Conservation (phyloP, 2,888 invertebrate genomes). For the Dryococelus australis region DNA sequence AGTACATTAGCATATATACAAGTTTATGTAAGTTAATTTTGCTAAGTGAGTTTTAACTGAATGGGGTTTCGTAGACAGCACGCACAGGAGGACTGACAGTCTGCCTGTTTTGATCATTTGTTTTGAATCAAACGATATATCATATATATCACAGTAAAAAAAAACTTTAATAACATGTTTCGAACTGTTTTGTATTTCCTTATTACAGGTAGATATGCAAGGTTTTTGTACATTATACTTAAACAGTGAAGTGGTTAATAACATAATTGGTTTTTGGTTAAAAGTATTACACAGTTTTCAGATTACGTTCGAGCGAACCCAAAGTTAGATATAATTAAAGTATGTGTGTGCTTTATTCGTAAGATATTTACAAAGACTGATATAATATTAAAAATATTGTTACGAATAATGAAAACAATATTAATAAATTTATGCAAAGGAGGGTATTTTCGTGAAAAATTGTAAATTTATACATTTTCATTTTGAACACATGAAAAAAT, state of each 20-base stretch:
- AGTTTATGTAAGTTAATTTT: background rate
- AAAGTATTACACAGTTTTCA: background rate
- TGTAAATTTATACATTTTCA: slow-evolving; percentile 10
- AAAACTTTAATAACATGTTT: background rate
- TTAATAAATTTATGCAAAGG: background rate
- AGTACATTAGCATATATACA: background rate
- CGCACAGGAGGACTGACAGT: background rate
- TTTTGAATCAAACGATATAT: background rate
- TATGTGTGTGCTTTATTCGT: slow-evolving; percentile 9
- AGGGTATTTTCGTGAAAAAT: background rate
- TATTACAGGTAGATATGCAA: background rate
- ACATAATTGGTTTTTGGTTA: too few relatives aligned
- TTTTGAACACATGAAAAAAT: background rate
- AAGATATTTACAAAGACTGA: slow-evolving; percentile 16
- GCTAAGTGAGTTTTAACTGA: background rate
- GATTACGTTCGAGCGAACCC: background rate
- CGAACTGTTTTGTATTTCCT: background rate
- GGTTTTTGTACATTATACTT: background rate
- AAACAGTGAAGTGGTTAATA: too few relatives aligned
- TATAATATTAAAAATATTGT: background rate
- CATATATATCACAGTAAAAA: background rate
- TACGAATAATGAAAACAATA: background rate
- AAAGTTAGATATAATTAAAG: background rate
- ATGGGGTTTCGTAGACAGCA: background rate
- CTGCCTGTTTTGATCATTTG: background rate